A percentile compares a stretch with the other conserved stretches of the same genome.
These are phyloP conservation scores for Neodiprion lecontei DNA, from an alignment of 1,140 invertebrate genomes.

Conservation along the genomic window DNA sequence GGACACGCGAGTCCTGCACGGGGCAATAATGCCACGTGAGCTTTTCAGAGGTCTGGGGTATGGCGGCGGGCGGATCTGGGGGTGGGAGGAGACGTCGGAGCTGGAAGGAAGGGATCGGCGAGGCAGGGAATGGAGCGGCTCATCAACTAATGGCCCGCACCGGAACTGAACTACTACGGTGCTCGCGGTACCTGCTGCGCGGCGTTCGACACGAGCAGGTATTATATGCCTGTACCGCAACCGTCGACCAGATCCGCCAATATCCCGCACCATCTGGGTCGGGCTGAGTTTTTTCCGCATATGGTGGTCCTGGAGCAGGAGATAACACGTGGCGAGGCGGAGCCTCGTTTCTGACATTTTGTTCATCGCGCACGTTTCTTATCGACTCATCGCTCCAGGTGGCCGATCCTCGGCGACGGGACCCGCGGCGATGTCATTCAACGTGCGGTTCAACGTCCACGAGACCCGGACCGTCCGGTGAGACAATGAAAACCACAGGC, in stretches of 20 bases:
- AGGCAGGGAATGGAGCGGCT: constrained; percentile 45
- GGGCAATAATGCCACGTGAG: constrained; percentile 57
- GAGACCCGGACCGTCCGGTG: too few relatives aligned
- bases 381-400: too few relatives aligned
- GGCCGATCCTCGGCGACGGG: too few relatives aligned
- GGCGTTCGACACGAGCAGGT: background rate
- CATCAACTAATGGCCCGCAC: constrained; percentile 64
- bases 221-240: background rate
- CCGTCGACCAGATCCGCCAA: background rate
- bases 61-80: constrained; percentile 18
- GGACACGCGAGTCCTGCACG: constrained; percentile 52
- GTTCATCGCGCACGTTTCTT: too few relatives aligned
- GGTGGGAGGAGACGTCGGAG: constrained; percentile 23
- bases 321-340: too few relatives aligned
- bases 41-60: constrained; percentile 46
- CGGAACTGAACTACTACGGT: constrained; percentile 52
- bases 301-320: too few relatives aligned
- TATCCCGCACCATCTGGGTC: background rate
- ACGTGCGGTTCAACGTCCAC: too few relatives aligned
- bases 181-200: constrained; percentile 34
- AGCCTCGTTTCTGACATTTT: too few relatives aligned
- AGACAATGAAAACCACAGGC: too few relatives aligned
- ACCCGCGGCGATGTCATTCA: too few relatives aligned
- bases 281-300: background rate
- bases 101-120: constrained; percentile 28